These are phyloP conservation scores for Lordiphosa andalusiaca DNA, from an alignment of 2,888 invertebrate genomes.

Conservation along the genomic window DNA sequence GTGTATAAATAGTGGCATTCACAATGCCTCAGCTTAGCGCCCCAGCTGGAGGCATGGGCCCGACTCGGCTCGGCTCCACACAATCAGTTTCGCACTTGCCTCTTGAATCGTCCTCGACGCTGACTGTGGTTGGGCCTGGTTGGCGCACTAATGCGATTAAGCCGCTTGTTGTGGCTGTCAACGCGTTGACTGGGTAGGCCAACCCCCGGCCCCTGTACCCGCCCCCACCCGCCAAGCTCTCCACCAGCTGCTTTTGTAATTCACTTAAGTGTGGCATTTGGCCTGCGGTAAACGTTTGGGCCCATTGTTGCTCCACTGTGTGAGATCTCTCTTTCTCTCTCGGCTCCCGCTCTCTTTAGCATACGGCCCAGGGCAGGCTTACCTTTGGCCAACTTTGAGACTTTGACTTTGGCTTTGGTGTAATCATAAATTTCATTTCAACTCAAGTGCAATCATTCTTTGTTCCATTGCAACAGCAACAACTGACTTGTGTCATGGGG, in stretches of 20 bases:
- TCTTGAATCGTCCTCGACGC: slow-evolving; percentile 22
- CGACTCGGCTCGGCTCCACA: slow-evolving; percentile 36
- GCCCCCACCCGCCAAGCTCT: neutral
- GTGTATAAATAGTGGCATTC: slow-evolving; percentile 67
- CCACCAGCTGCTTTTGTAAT: slow-evolving; percentile 67
- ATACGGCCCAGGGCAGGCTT: slow-evolving; percentile 49
- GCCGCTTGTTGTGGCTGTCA: slow-evolving; percentile 78
- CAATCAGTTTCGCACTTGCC: slow-evolving; percentile 66
- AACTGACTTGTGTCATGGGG: slow-evolving; percentile 48
- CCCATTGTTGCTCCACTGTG: slow-evolving; percentile 50
- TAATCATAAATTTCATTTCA: slow-evolving; percentile 69
- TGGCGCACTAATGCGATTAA: slow-evolving; percentile 73
- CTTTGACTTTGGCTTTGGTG: slow-evolving; percentile 45
- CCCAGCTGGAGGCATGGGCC: slow-evolving; percentile 40
- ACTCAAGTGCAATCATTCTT: slow-evolving; percentile 36
- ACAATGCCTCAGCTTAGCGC: slow-evolving; percentile 63
- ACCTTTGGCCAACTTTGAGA: slow-evolving; percentile 48
- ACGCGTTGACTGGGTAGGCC: slow-evolving; percentile 70
- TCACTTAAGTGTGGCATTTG: slow-evolving; percentile 77
- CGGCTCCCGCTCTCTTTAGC: slow-evolving; percentile 54
- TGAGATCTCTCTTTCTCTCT: neutral
- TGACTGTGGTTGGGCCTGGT: slow-evolving; percentile 25
- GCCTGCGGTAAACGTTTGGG: slow-evolving; percentile 65
- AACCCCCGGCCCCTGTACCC: neutral
- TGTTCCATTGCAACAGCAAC: slow-evolving; percentile 13